Conservation (phyloP, 2,797 vertebrate species). For the Phoebastria nigripes region DNA sequence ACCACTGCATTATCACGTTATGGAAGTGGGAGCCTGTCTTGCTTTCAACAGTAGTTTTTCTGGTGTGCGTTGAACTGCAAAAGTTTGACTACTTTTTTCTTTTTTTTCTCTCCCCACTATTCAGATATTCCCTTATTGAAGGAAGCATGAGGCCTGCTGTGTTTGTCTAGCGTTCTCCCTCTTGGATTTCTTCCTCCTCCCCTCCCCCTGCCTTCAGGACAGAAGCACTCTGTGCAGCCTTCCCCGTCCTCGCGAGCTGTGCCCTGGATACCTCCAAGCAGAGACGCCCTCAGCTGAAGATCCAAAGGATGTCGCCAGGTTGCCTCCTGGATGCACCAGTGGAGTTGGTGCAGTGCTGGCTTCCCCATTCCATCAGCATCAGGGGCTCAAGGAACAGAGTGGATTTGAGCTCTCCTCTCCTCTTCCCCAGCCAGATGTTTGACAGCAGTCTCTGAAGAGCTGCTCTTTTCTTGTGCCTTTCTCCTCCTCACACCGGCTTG, state of each 20-base stretch:
- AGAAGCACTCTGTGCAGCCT: slow-evolving; percentile 69
- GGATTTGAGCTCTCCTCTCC: slow-evolving; percentile 54
- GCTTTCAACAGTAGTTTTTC: neutral
- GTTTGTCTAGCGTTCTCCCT: slow-evolving; percentile 43
- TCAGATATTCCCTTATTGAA: slow-evolving; percentile 95
- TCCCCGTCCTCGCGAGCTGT: slow-evolving; percentile 42
- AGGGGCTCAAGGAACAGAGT: slow-evolving; percentile 59
- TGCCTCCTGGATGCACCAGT: slow-evolving; percentile 66
- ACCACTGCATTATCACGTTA: neutral
- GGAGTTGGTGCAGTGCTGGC: slow-evolving; percentile 58
- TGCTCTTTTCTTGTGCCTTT: slow-evolving; percentile 79
- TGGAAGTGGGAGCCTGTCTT: neutral
- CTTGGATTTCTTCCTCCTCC: slow-evolving; percentile 35
- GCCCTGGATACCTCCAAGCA: slow-evolving; percentile 65
- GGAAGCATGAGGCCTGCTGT: slow-evolving; percentile 84
- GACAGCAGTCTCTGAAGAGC: slow-evolving; percentile 61
- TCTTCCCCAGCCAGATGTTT: slow-evolving; percentile 58
- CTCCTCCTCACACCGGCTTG: slow-evolving; percentile 59
- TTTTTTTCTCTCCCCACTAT: neutral
- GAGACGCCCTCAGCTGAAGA: slow-evolving; percentile 65
- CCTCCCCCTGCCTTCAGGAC: slow-evolving; percentile 46
- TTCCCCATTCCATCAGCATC: slow-evolving; percentile 61
- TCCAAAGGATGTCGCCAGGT: slow-evolving; percentile 71
- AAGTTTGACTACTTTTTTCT: neutral
- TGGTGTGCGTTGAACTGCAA: neutral